phyloP scores from a whole-genome alignment of 2,888 invertebrate genomes.

The Chrysolina oricalcia region DNA sequence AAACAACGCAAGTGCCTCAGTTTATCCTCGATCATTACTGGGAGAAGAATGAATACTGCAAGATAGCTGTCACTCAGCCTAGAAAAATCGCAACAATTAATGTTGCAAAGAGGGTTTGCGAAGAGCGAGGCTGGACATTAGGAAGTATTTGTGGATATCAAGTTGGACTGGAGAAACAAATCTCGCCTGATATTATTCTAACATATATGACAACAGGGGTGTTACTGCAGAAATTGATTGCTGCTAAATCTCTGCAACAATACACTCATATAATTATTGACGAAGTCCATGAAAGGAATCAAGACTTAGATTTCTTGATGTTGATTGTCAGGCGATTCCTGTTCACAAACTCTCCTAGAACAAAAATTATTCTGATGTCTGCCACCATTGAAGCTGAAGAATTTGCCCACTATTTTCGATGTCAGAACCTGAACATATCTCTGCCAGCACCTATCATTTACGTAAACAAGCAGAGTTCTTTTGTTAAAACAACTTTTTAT shows the following conservation, averaged over 20 bases:
- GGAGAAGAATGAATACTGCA: constrained; percentile 79
- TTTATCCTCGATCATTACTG: constrained; percentile 89
- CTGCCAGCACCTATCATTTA: constrained; percentile 76
- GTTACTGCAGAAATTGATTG: constrained; percentile 84
- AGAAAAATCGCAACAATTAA: constrained; percentile 94
- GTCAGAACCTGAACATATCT: constrained; percentile 66
- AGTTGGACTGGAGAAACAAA: constrained; percentile 81
- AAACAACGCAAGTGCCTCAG: constrained; percentile 88
- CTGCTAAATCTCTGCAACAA: constrained; percentile 80
- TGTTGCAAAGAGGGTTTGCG: constrained; percentile 88
- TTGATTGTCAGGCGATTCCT: constrained; percentile 87
- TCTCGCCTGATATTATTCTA: constrained; percentile 81
- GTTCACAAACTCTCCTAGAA: constrained; percentile 77
- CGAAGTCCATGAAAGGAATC: constrained; percentile 94
- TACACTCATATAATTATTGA: constrained; percentile 94
- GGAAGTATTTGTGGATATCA: constrained; percentile 93
- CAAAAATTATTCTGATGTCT: constrained; percentile 91
- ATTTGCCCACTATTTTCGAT: constrained; percentile 80
- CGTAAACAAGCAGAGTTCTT: constrained; percentile 74
- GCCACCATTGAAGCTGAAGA: constrained; percentile 88
- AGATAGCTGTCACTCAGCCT: constrained; percentile 95
- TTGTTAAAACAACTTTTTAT: constrained; percentile 78
- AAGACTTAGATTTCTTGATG: constrained; percentile 93
- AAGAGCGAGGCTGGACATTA: constrained; percentile 87
- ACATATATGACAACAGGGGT: constrained; percentile 93